phyloP scores from a whole-genome alignment of 2,888 invertebrate species.

The Dicroscelio sp. region DNA sequence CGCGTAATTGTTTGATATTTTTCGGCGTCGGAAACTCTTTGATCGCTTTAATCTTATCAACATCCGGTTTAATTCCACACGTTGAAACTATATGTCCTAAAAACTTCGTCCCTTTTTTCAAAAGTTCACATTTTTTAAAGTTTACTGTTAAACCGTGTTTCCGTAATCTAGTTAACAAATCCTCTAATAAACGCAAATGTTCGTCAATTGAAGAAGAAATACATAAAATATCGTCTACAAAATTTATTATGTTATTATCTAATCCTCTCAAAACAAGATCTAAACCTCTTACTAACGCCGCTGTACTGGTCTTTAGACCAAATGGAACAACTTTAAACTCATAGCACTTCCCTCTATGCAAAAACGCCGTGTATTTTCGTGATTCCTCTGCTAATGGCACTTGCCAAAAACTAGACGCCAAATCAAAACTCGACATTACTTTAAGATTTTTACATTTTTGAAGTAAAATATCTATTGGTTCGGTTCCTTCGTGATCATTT shows the following conservation, averaged over 20 bases:
- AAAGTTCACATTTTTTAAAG: constrained; percentile 12
- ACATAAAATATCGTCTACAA: constrained; percentile 24
- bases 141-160: constrained; percentile 28
- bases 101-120: constrained; percentile 7
- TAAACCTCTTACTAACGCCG: constrained; percentile 6
- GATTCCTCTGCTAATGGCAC: background rate
- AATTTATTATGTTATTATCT: background rate
- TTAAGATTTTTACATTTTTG: background rate
- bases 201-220: background rate
- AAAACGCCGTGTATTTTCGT: constrained; percentile 20
- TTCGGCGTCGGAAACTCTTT: constrained; percentile 3
- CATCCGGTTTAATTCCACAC: background rate
- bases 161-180: constrained; percentile 7
- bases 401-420: constrained; percentile 15
- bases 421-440: constrained; percentile 9
- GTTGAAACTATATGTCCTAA: constrained; percentile 8
- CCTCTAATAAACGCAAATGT: constrained; percentile 2
- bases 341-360: constrained; percentile 26
- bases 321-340: constrained; percentile 34
- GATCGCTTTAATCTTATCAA: constrained; percentile 8
- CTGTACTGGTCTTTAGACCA: constrained; percentile 35
- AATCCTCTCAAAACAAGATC: background rate
- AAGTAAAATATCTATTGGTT: background rate
- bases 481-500: constrained; percentile 4
- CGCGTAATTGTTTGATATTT: constrained; percentile 18